Evolutionary conservation across 2,113 vertebrate genomes (phyloP).

Genomic region (Tetrao urogallus): DNA sequence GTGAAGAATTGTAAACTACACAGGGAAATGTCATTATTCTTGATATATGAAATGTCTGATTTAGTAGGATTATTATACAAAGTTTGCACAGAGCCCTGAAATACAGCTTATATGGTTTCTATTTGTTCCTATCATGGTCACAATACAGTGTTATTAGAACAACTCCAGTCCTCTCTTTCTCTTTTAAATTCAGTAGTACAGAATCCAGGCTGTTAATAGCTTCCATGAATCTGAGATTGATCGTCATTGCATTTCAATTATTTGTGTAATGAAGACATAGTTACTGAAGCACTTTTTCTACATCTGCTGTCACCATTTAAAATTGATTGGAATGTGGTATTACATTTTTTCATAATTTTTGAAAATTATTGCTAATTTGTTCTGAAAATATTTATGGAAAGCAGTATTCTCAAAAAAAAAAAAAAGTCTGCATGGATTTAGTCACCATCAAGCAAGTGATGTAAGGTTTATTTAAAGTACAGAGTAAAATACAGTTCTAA

Average conservation of each 20-base stretch:
- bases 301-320: not conserved
- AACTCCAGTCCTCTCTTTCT: not conserved
- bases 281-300: not conserved
- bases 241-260: not conserved
- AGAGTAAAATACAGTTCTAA: slow-evolving; percentile 4
- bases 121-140: not conserved
- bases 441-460: not conserved
- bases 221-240: not conserved
- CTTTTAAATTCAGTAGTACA: not conserved
- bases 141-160: not conserved
- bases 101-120: not conserved
- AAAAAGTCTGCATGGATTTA: not conserved
- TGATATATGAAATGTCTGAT: not conserved
- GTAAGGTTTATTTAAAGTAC: slow-evolving; percentile 4
- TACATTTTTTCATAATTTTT: not conserved
- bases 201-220: not conserved
- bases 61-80: not conserved
- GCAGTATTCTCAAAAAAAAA: not conserved
- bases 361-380: not conserved
- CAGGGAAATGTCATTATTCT: not conserved
- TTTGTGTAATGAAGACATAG: not conserved
- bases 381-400: not conserved
- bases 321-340: not conserved
- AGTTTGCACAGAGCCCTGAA: not conserved
- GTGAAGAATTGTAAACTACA: not conserved